phyloP scores from a whole-genome alignment of 2,113 vertebrate genomes.

The Callorhinus ursinus region DNA sequence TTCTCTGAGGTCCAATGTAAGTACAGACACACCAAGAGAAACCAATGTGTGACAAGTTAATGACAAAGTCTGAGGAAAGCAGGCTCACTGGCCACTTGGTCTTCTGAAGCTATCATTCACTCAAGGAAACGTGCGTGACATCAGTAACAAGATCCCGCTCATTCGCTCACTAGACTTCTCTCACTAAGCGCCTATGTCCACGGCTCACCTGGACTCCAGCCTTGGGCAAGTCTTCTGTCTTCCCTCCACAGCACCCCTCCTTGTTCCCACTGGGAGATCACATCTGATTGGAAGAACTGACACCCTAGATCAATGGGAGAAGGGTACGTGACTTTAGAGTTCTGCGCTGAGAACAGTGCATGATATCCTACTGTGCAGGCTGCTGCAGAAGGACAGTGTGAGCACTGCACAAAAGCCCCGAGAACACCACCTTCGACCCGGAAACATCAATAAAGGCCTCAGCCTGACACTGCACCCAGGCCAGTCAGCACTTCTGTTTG shows the following conservation, averaged over 20 bases:
- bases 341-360: background rate
- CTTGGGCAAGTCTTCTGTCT: background rate
- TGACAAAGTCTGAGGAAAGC: too few relatives aligned
- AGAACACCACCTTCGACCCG: background rate
- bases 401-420: background rate
- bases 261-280: background rate
- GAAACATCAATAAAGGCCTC: background rate
- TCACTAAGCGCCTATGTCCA: background rate
- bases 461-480: background rate
- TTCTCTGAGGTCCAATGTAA: background rate
- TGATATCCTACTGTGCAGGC: too few relatives aligned
- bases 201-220: background rate
- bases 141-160: background rate
- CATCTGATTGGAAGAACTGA: background rate
- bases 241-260: background rate
- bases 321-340: background rate
- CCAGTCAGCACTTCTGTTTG: background rate
- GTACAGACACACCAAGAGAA: background rate
- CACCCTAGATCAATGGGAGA: background rate
- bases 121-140: background rate
- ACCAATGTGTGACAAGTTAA: background rate
- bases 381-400: background rate
- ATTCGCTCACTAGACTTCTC: background rate
- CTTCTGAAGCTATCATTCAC: background rate
- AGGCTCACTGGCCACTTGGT: background rate